These are phyloP conservation scores for Leptogaster cylindrica DNA, from an alignment of 2,888 invertebrate genomes.

Conservation along the genomic window DNA sequence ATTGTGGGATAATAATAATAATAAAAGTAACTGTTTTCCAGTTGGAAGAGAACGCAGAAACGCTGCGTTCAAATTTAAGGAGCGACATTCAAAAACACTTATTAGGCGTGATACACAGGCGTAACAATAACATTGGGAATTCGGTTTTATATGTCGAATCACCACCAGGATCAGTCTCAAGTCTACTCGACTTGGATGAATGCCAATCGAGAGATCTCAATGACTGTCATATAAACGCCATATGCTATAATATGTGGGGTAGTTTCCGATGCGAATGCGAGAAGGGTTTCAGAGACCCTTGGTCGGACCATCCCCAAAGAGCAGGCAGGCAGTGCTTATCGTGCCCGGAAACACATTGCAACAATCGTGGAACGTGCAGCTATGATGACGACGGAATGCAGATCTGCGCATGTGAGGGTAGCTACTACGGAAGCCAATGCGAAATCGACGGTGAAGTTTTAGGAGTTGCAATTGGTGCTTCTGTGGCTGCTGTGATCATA, in stretches of 20 bases:
- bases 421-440: conserved; percentile 84
- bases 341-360: conserved; percentile 80
- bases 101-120: conserved; percentile 78
- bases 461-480: conserved; percentile 89
- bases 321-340: conserved; percentile 79
- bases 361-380: conserved; percentile 82
- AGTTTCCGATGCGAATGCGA: conserved; percentile 74
- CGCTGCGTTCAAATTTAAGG: conserved; percentile 71
- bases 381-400: conserved; percentile 69
- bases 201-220: conserved; percentile 81
- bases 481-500: conserved; percentile 85
- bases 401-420: conserved; percentile 75
- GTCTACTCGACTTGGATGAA: conserved; percentile 82
- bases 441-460: conserved; percentile 92
- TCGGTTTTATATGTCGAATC: conserved; percentile 85
- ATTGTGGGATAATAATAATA: no score
- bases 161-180: conserved; percentile 79
- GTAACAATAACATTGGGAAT: conserved; percentile 87
- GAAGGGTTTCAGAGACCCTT: conserved; percentile 77
- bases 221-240: conserved; percentile 81
- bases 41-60: conserved; percentile 78
- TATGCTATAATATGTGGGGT: conserved; percentile 84
- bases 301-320: conserved; percentile 69
- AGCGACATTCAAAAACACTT: conserved; percentile 84
- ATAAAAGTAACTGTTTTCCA: no score